Percentiles rank a stretch among this genome's conserved stretches.
phyloP scores from a whole-genome alignment of 2,888 invertebrate genomes.

The Dendrolimus pini region DNA sequence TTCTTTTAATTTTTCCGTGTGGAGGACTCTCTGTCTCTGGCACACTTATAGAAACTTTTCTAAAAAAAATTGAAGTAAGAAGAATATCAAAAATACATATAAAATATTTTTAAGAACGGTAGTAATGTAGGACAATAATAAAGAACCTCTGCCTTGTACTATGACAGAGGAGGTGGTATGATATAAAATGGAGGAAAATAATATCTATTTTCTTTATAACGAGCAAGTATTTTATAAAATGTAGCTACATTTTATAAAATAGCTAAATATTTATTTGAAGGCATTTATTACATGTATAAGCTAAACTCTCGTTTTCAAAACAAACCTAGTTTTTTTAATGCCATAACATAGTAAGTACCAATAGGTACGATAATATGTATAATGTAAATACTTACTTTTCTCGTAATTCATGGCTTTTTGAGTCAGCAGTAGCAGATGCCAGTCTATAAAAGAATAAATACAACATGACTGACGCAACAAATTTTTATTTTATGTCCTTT shows the following conservation, averaged over 20 bases:
- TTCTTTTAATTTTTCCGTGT: constrained; percentile 33
- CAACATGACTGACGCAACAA: too few species aligned
- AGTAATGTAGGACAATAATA: background rate
- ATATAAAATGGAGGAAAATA: constrained; percentile 3
- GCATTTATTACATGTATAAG: too few species aligned
- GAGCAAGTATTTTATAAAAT: too few species aligned
- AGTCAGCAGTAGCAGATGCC: constrained; percentile 20
- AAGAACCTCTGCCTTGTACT: too few species aligned
- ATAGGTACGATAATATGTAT: too few species aligned
- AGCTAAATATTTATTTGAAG: too few species aligned
- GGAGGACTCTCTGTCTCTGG: constrained; percentile 16
- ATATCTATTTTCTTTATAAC: too few species aligned
- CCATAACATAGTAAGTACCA: too few species aligned
- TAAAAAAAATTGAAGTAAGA: constrained; percentile 24
- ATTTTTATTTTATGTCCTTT: too few species aligned
- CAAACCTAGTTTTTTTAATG: too few species aligned
- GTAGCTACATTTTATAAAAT: too few species aligned
- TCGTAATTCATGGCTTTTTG: constrained; percentile 13
- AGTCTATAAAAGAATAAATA: constrained; percentile 21
- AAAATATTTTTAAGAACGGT: background rate
- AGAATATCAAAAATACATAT: constrained; percentile 6
- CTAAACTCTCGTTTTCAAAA: too few species aligned
- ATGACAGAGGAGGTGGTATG: background rate
- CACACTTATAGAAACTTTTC: constrained; percentile 41
- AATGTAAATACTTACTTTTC: constrained; percentile 27